Evolutionary conservation across 2,888 invertebrate species (phyloP).

Genomic region (Camptogramma bilineatum): DNA sequence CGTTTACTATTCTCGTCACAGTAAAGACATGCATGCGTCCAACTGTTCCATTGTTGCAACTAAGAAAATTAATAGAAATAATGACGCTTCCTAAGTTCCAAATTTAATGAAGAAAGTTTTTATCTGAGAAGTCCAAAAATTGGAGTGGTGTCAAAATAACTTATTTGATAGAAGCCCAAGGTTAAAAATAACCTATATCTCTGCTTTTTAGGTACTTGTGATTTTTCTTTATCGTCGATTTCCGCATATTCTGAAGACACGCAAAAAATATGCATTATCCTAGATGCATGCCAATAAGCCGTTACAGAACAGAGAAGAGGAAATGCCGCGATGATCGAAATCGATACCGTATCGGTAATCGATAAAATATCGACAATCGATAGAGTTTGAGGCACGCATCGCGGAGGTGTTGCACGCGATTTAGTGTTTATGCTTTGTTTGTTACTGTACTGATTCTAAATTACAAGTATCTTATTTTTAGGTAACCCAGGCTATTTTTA

Average conservation of each 20-base stretch:
- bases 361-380: slow-evolving; percentile 57
- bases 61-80: background rate
- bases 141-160: no score
- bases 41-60: background rate
- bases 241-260: background rate
- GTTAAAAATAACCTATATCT: no score
- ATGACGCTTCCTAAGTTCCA: no score
- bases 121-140: no score
- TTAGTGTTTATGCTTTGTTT: slow-evolving; percentile 23
- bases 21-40: background rate
- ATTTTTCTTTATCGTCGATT: no score
- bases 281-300: slow-evolving; percentile 40
- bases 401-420: slow-evolving; percentile 74
- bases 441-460: slow-evolving; percentile 1
- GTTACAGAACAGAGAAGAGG: slow-evolving; percentile 58
- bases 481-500: background rate
- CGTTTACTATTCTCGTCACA: background rate
- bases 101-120: no score
- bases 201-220: no score
- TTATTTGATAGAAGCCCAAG: no score
- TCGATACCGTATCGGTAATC: slow-evolving; percentile 48
- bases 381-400: slow-evolving; percentile 68
- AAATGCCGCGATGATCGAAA: slow-evolving; percentile 55
- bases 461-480: background rate
- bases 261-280: background rate